Evolutionary conservation across 2,113 vertebrate genomes (phyloP), one percentile per base, ranked within the genome.

Genomic region (Anser brachyrhynchus): DNA sequence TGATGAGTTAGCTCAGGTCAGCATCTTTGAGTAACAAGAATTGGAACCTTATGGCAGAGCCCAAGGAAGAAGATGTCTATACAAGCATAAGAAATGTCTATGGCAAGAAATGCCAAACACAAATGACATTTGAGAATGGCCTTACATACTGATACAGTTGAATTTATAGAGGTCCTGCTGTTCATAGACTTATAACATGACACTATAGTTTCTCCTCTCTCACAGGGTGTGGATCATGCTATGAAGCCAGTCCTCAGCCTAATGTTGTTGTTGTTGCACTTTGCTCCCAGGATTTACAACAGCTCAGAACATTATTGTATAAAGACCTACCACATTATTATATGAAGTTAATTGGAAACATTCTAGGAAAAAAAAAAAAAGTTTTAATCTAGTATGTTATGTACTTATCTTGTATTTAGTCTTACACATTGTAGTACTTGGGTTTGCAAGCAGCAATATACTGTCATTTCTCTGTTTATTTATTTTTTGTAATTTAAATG

Each of bases 321-420:
- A 49, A 92, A 39, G 80, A 87, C 62, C 46, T 49, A 65, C 10
- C 43, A 84, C 31, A 3, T n/a, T 54, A 65, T 4, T 55, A 37
- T 31, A 49, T n/a, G 61, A 92, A 90, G 73, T 49, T 61, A 77
- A 86, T 35, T 62, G 29, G 43, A 75, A 90, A 67, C 35, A 52
- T 4, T 72, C 23, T n/a, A 59, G 28, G 15, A 61, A 39, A 69
- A 74, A n/a, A 35, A 72, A 75, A 35, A 37, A 35, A 61, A 28
- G 43, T 52, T 92, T 95, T 95, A 92, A 78, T 97, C 92, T 89
- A 6, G 13, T 72, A 57, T 93, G 96, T 95, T 72, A 69, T 65
- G 39, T 82, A 31, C 49, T 92, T 96, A 96, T 97, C 96, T 94
- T 82, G 14, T 95, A 93, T 97, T 96, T 97, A 97, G 92, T 95